These are phyloP conservation scores for Sinella curviseta DNA, from an alignment of 1,140 invertebrate species.

Conservation along the genomic window DNA sequence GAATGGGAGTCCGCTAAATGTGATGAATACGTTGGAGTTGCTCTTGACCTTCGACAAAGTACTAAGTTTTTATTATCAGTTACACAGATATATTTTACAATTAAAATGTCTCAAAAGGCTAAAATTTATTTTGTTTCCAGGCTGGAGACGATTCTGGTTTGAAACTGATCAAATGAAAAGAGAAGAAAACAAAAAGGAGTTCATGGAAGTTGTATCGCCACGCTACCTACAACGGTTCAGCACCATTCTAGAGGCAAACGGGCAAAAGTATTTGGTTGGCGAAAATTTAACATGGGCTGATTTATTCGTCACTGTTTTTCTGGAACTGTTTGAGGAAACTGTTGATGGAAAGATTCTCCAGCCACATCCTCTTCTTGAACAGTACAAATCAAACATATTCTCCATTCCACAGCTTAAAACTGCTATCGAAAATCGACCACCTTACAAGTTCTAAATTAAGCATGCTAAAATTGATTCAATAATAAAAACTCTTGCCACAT, in stretches of 20 bases:
- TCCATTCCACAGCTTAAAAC: conserved; percentile 39
- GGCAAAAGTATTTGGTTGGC: conserved; percentile 29
- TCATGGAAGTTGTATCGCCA: conserved; percentile 52
- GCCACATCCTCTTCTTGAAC: conserved; percentile 30
- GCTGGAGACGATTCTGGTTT: conserved; percentile 12
- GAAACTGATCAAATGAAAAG: conserved; percentile 35
- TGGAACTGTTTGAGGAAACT: conserved; percentile 22
- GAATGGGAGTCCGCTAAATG: neutral
- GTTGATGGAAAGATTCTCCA: conserved; percentile 30
- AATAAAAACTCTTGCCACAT: too few species aligned
- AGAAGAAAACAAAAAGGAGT: conserved; percentile 18
- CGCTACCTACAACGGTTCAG: conserved; percentile 64
- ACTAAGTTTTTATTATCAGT: neutral
- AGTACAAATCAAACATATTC: conserved; percentile 27
- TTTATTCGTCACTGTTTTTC: neutral
- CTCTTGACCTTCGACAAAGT: neutral
- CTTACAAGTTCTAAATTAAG: conserved; percentile 43
- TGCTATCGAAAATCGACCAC: conserved; percentile 50
- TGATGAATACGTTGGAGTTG: conserved; percentile 1
- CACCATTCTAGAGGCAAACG: conserved; percentile 9
- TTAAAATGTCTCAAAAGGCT: too few species aligned
- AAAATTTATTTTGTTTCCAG: neutral
- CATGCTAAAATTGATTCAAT: too few species aligned
- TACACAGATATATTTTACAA: too few species aligned
- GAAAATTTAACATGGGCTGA: conserved; percentile 16